Evolutionary conservation across 2,888 invertebrate genomes (phyloP), one percentile per base, ranked within the genome.

Genomic region (Microchrysa polita): DNA sequence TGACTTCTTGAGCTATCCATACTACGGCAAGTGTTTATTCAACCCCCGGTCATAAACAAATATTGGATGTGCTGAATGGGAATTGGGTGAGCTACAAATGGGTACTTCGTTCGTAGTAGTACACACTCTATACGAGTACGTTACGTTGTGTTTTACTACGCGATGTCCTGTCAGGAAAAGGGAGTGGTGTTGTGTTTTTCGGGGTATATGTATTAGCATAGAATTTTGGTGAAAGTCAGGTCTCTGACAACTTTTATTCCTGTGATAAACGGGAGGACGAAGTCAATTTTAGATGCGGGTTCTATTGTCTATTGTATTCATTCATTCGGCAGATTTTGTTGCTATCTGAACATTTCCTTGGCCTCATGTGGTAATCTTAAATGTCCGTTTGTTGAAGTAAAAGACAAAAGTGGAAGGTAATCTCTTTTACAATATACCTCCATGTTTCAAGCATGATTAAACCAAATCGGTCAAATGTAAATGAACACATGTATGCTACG

Each of bases 11-110:
- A 73, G 67, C 72, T 59, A 34, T 67, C 27, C 52, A 27, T 71
- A 72, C 72, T 34, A 34, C 27, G 27, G 27, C 57, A 61, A 67
- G 72, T 74, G 72, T 73, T 74, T 74, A 74, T 74, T 60, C 74
- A 67, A 59, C 61, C 74, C 63, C 67, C 48, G 72, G 59, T 72
- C 74, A 74, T 74, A 74, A 74, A 72, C 74, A 74, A 74, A 74
- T 74, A 72, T 74, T 74, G 72, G 52, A 65, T 63, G 74, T 55
- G 57, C 60, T 71, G 18, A 55, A 22, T 57, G 59, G 48, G 72
- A 59, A 34, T 40, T 55, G 69, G n/a, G 20, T n/a, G 48, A n/a
- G 48, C 48, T 48, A 12, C 48, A 48, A 48, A 18, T 55, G 18
- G n/a, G n/a, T 48, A 48, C 48, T 4, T 55, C 18, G 18, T 55